These are phyloP conservation scores for Callyntrura guangdongensis DNA, from an alignment of 2,888 invertebrate genomes.

Conservation along the genomic window DNA sequence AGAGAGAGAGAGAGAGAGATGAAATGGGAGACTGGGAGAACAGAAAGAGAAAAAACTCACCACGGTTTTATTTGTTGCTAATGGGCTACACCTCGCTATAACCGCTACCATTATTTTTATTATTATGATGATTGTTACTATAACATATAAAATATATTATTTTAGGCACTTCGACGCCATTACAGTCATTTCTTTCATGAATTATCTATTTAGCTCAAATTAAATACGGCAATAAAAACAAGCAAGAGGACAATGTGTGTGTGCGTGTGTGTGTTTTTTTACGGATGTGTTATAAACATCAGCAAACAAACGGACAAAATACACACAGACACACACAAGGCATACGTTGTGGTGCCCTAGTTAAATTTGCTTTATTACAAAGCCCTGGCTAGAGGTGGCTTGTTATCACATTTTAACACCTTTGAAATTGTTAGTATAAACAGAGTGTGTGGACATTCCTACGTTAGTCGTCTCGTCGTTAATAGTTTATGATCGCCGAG, in stretches of 20 bases:
- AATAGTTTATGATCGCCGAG: slow-evolving; percentile 25
- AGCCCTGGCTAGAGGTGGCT: not conserved
- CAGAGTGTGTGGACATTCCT: not conserved
- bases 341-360: slow-evolving; percentile 7
- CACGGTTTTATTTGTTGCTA: slow-evolving; percentile 41
- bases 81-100: slow-evolving; percentile 55
- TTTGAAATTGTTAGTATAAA: not conserved
- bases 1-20: not conserved
- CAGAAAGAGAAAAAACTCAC: not conserved
- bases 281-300: not conserved
- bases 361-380: slow-evolving; percentile 19
- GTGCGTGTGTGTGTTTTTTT: slow-evolving; percentile 12
- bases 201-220: slow-evolving; percentile 45
- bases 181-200: slow-evolving; percentile 8
- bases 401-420: slow-evolving; percentile 41
- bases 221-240: slow-evolving; percentile 44
- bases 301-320: not conserved
- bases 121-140: slow-evolving; percentile 50
- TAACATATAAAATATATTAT: slow-evolving; percentile 23
- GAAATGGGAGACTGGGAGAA: not conserved
- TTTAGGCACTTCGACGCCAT: slow-evolving; percentile 31
- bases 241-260: slow-evolving; percentile 12
- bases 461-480: not conserved
- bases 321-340: not conserved
- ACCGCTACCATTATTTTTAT: slow-evolving; percentile 8